Evolutionary conservation across 30 jellyfish, hydroid and myxozoan genomes (phyloP), one percentile per base, ranked within the genome.

Genomic region (Catostylus mosaicus): DNA sequence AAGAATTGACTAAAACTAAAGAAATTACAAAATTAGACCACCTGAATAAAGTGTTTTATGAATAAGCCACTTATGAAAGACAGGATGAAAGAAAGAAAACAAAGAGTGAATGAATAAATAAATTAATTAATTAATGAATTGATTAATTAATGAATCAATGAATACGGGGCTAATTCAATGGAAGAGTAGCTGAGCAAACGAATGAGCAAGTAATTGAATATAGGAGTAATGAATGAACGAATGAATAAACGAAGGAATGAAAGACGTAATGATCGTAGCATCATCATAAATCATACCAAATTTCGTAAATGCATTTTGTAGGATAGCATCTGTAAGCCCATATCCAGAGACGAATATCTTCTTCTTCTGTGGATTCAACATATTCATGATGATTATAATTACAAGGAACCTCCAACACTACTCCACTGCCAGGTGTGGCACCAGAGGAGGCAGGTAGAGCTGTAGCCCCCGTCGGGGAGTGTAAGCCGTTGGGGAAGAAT

Each of bases 301-400:
- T 52, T 64, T 92, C 4, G 92, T 92, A 67, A 90, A 90, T 38
- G 81, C 51, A 50, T 81, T 83, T 45, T 90, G 96, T 20, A 90
- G 88, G 22, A 90, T 90, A 27, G 76, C 32, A 30, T 83, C 91
- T 37, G 94, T 74, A 70, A 90, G 70, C 33, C 91, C 95, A 78
- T 62, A 84, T 1, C 97, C 97, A 29, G 92, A 43, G 1, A 90
- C 96, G 59, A 56, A 84, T 2, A 82, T 82, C 67, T 33, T 82
- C 12, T 67, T 82, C 29, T 73, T 37, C 92, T 82, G 40, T 7
- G 24, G 37, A 61, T 61, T 29, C 20, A 29, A n/a, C n/a, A n/a
- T 9, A 46, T 46, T 46, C n/a, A n/a, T n/a, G n/a, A n/a, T n/a
- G n/a, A n/a, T n/a, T n/a, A n/a, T n/a, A n/a, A n/a, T n/a, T n/a